phyloP scores from a whole-genome alignment of 2,797 vertebrate species.

The Hydrocynus forskahlii region DNA sequence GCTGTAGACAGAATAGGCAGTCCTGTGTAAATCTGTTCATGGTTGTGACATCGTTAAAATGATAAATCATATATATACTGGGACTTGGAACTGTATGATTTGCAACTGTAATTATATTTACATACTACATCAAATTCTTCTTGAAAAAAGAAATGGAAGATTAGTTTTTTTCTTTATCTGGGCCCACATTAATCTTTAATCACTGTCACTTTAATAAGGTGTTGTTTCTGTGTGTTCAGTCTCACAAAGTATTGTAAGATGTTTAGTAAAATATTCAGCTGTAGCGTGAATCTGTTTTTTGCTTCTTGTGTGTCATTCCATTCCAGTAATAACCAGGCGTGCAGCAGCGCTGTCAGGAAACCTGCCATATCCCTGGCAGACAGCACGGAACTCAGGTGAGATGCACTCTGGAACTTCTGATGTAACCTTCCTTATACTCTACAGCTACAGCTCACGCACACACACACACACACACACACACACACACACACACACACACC shows the following conservation, averaged over 20 bases:
- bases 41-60: too few species aligned
- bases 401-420: constrained; percentile 24
- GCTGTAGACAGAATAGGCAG: too few species aligned
- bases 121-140: too few species aligned
- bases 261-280: constrained; percentile 7
- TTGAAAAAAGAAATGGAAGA: too few species aligned
- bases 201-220: too few species aligned
- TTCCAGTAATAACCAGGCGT: constrained; percentile 93
- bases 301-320: constrained; percentile 20
- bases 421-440: not conserved
- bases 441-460: not conserved
- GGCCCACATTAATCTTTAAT: too few species aligned
- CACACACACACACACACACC: not conserved
- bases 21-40: too few species aligned
- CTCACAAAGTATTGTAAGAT: not conserved
- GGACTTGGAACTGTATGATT: too few species aligned
- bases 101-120: too few species aligned
- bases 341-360: constrained; percentile 90
- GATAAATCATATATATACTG: too few species aligned
- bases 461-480: not conserved
- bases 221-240: not conserved
- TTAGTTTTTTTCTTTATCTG: too few species aligned
- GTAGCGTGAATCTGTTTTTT: constrained; percentile 7
- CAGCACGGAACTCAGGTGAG: constrained; percentile 95
- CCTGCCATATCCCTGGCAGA: constrained; percentile 95